A percentile compares a stretch with the other conserved stretches of the same genome.
These are phyloP conservation scores for Sciurus carolinensis DNA, from an alignment of 2,797 vertebrate species.

Conservation along the genomic window DNA sequence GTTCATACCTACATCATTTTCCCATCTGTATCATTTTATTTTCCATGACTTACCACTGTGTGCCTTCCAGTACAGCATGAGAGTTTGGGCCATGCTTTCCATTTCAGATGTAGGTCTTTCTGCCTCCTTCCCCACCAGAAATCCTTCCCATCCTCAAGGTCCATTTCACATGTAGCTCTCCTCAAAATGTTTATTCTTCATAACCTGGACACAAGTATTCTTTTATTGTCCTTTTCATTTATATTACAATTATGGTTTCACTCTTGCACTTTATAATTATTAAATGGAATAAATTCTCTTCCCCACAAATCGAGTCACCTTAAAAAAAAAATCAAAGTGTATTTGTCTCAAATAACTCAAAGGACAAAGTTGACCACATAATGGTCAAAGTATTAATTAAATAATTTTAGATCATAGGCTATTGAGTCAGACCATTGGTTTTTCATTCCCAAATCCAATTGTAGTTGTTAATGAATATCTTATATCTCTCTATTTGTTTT, in stretches of 20 bases:
- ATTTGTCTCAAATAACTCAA: background rate
- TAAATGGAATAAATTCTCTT: background rate
- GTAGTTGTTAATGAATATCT: background rate
- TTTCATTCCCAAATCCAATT: background rate
- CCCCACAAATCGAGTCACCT: background rate
- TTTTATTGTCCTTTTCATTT: background rate
- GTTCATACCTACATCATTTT: background rate
- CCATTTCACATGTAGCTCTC: background rate
- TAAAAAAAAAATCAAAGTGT: background rate
- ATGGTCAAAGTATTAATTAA: background rate
- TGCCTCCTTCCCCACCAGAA: background rate
- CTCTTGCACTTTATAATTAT: background rate
- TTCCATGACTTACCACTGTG: background rate
- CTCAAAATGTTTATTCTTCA: background rate
- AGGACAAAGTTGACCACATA: background rate
- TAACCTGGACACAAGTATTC: background rate
- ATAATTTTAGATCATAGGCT: background rate
- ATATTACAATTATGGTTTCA: background rate
- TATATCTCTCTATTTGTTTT: background rate
- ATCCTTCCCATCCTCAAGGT: background rate
- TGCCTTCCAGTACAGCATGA: background rate
- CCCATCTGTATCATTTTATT: background rate
- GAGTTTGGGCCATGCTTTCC: background rate
- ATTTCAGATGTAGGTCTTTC: background rate
- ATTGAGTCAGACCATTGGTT: background rate